phyloP scores from a whole-genome alignment of 2,888 invertebrate genomes.

The Rhimphoctona megacephalus region DNA sequence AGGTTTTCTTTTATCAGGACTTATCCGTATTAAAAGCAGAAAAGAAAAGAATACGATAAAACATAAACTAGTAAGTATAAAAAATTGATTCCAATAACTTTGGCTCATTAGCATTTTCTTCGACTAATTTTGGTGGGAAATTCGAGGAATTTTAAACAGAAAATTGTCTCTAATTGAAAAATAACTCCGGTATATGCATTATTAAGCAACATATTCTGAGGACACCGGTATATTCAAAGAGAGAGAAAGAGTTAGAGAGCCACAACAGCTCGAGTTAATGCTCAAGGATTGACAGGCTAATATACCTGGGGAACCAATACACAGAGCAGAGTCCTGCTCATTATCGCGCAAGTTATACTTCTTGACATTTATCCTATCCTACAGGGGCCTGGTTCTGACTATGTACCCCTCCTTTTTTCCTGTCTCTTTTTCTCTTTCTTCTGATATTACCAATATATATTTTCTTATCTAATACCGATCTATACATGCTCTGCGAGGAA shows the following conservation, averaged over 20 bases:
- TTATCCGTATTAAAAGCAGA: not conserved
- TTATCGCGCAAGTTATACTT: conserved; percentile 66
- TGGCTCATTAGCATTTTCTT: not conserved
- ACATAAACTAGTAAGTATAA: not conserved
- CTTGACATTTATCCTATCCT: conserved; percentile 67
- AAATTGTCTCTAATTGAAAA: not conserved
- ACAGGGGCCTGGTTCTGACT: conserved; percentile 43
- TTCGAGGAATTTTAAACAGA: not conserved
- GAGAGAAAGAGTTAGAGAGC: not conserved
- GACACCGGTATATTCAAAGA: conserved; percentile 7
- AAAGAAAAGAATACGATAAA: not conserved
- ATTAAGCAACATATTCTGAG: conserved; percentile 18
- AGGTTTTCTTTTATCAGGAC: not conserved
- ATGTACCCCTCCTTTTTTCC: not conserved
- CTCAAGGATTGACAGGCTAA: conserved; percentile 69
- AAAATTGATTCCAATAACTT: not conserved
- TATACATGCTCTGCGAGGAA: conserved; percentile 46
- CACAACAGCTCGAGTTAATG: conserved; percentile 58
- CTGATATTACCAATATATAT: conserved; percentile 17
- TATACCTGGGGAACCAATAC: conserved; percentile 46
- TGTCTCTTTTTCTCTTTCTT: conserved; percentile 2
- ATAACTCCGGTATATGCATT: not conserved
- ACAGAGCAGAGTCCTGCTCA: conserved; percentile 53
- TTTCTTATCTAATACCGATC: conserved; percentile 60
- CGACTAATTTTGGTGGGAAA: not conserved